A percentile compares a stretch with the other conserved stretches of the same genome.
These are phyloP conservation scores for Itoplectis maculator DNA, from an alignment of 2,888 invertebrate species.

Conservation along the genomic window DNA sequence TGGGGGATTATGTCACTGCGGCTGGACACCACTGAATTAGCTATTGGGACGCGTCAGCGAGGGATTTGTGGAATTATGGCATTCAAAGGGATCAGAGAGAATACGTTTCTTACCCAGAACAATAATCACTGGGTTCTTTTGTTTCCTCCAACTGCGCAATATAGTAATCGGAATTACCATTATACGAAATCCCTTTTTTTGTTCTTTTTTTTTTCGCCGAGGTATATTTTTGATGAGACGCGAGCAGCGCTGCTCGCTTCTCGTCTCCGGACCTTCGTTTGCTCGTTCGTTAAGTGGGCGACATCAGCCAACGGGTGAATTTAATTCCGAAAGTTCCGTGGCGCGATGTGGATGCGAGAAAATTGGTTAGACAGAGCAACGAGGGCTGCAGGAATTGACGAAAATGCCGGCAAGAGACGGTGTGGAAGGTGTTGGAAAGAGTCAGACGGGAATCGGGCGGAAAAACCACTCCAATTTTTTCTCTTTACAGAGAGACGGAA, in stretches of 20 bases:
- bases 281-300: constrained; percentile 31
- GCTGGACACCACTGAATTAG: neutral
- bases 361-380: constrained; percentile 20
- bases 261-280: neutral
- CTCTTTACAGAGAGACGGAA: too few species aligned
- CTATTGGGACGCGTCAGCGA: constrained; percentile 15
- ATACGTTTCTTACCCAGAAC: neutral
- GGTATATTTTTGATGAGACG: constrained; percentile 3
- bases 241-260: neutral
- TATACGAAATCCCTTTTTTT: too few species aligned
- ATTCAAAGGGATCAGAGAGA: constrained; percentile 36
- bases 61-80: constrained; percentile 11
- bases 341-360: neutral
- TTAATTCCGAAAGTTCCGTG: constrained; percentile 45
- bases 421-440: neutral
- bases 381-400: neutral
- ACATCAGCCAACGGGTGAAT: constrained; percentile 22
- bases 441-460: constrained; percentile 4
- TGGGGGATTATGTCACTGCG: neutral
- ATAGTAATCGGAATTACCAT: too few species aligned
- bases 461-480: constrained; percentile 4
- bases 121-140: constrained; percentile 20
- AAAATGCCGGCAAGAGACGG: neutral
- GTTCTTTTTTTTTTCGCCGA: too few species aligned
- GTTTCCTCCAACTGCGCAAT: too few species aligned